A percentile compares a stretch with the other conserved stretches of the same genome.
These are phyloP conservation scores for Neosalanx taihuensis DNA, from an alignment of 2,797 vertebrate genomes.

Conservation along the genomic window DNA sequence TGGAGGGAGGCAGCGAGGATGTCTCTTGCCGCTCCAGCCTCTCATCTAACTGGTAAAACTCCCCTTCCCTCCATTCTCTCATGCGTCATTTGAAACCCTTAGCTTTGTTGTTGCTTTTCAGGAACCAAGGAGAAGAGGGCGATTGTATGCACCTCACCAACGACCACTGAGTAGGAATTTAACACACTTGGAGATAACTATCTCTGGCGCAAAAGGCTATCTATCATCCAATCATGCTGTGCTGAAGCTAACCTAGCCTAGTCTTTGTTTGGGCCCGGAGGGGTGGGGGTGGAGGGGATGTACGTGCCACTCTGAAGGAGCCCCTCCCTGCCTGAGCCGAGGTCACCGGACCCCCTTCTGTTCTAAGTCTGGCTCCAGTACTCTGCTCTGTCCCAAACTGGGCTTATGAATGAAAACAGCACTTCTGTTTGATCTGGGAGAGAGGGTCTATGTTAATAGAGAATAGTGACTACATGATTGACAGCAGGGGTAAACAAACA, in stretches of 20 bases:
- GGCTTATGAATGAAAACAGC: slow-evolving; percentile 64
- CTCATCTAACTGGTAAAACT: slow-evolving; percentile 52
- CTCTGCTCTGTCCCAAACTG: slow-evolving; percentile 34
- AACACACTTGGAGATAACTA: slow-evolving; percentile 54
- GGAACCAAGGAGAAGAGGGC: slow-evolving; percentile 24
- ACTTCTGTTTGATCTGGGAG: slow-evolving; percentile 65
- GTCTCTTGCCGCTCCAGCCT: slow-evolving; percentile 59
- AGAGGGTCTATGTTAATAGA: slow-evolving; percentile 40
- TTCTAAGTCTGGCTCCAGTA: slow-evolving; percentile 55
- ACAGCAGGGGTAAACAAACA: slow-evolving; percentile 58
- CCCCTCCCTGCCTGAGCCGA: slow-evolving; percentile 35
- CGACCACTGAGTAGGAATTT: slow-evolving; percentile 29
- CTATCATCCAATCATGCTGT: slow-evolving; percentile 50
- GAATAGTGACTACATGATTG: slow-evolving; percentile 39
- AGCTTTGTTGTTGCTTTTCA: slow-evolving; percentile 27
- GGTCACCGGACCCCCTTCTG: slow-evolving; percentile 53
- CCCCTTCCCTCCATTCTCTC: slow-evolving; percentile 54
- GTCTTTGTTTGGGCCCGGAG: not conserved
- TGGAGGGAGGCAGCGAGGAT: slow-evolving; percentile 57
- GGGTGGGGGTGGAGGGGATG: not conserved
- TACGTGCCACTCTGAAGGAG: slow-evolving; percentile 37
- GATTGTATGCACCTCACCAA: slow-evolving; percentile 35
- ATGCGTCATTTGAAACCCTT: slow-evolving; percentile 52
- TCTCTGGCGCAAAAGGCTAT: slow-evolving; percentile 54
- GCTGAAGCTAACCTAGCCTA: slow-evolving; percentile 31